Percentiles rank a stretch among this genome's conserved stretches.
Evolutionary conservation across 1,140 invertebrate species (phyloP).

Genomic region (Ctenoplectra terminalis): DNA sequence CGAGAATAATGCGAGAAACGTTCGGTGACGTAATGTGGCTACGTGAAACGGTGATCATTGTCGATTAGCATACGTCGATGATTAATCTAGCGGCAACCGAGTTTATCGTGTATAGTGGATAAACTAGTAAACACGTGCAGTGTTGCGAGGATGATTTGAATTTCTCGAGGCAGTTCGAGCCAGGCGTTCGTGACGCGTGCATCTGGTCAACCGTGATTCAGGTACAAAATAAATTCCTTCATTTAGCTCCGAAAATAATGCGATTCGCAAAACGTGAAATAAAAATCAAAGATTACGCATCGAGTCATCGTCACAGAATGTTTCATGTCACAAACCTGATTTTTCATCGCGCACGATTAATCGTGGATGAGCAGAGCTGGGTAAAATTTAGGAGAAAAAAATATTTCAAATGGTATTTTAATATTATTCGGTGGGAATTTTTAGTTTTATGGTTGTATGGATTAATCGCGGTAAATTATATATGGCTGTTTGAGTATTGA

Average conservation of each 20-base stretch:
- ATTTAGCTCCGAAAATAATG: neutral
- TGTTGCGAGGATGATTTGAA: constrained; percentile 38
- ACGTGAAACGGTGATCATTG: constrained; percentile 25
- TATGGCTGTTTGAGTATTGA: no score
- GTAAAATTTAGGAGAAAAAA: no score
- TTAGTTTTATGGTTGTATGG: no score
- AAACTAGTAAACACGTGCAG: constrained; percentile 50
- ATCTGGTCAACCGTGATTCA: constrained; percentile 21
- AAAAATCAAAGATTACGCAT: neutral
- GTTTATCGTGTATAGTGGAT: constrained; percentile 42
- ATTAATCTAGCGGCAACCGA: constrained; percentile 42
- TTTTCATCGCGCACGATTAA: no score
- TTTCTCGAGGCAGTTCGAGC: constrained; percentile 42
- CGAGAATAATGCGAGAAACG: constrained; percentile 11
- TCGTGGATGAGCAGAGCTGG: neutral
- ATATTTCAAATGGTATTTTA: no score
- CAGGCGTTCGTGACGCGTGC: constrained; percentile 19
- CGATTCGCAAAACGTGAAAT: neutral
- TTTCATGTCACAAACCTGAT: neutral
- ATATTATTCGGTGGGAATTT: no score
- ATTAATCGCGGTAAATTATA: no score
- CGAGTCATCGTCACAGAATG: neutral
- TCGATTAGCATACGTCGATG: constrained; percentile 59
- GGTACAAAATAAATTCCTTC: neutral
- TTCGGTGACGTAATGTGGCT: constrained; percentile 52